Conservation (phyloP, 1,140 invertebrate species). For the Hyles vespertilio region DNA sequence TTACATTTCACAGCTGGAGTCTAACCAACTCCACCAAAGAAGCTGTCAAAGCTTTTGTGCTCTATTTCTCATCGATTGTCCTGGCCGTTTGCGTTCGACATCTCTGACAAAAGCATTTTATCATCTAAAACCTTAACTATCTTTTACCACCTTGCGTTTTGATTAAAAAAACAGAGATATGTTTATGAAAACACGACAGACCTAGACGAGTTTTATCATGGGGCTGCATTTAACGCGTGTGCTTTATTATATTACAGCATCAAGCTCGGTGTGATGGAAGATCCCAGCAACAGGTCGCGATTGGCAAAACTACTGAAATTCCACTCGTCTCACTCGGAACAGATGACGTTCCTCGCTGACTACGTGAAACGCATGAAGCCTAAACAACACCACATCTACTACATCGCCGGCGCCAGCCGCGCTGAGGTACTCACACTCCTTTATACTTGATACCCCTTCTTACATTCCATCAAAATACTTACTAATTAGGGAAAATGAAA, state of each 20-base stretch:
- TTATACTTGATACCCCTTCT: neutral
- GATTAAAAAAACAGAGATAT: no score
- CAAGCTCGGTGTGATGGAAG: conserved; percentile 98
- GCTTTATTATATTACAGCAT: conserved; percentile 76
- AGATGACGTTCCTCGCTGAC: conserved; percentile 87
- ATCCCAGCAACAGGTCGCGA: conserved; percentile 95
- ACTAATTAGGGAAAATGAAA: neutral
- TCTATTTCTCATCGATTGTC: no score
- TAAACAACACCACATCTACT: conserved; percentile 98
- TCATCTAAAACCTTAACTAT: no score
- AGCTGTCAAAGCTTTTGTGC: no score
- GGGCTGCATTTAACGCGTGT: neutral
- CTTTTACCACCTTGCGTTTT: no score
- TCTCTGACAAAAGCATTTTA: no score
- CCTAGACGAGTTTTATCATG: no score
- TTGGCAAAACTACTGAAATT: conserved; percentile 96
- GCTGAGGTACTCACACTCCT: conserved; percentile 78
- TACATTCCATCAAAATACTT: neutral
- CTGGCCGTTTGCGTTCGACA: no score
- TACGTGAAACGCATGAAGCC: conserved; percentile 98
- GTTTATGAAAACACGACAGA: no score
- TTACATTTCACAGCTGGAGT: no score
- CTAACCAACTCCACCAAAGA: no score
- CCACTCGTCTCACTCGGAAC: conserved; percentile 83
- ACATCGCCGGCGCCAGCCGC: conserved; percentile 92